Base-by-base conservation (phyloP, 2,113 vertebrate genomes). In the Malurus alboscapulatus region DNA sequence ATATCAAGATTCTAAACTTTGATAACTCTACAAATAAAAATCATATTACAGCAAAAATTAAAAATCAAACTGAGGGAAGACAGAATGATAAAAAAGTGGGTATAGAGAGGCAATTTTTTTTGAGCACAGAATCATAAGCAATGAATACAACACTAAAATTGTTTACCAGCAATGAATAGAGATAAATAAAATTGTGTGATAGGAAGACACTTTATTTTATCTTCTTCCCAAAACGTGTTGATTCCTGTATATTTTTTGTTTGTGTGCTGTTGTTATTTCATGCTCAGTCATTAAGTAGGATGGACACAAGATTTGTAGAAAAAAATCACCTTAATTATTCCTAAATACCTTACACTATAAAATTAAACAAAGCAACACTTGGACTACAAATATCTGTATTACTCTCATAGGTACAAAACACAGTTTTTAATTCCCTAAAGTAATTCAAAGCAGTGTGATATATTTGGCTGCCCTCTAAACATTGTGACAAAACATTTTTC, bases 401-500 rank as follows among this genome's bases (percentile, higher is more conserved):
- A 47, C 5, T 36, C 29, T 84, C 12, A 18, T 32, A 81, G 61
- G 42, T 55, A 79, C 7, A 66, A 77, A 44, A 51, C 17, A 53
- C 3, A 57, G 7, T n/a, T 85, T 84, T 76, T 73, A 87, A 85
- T 83, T 77, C 32, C 32, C 63, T 82, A 19, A 73, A 67, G 21
- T 80, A 94, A 55, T 80, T 76, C 17, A 47, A 87, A 93, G 18
- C 29, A 65, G 9, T 72, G 21, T 50, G 50, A 79, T 84, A 19
- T 82, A 89, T 89, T 92, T 63, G 25, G 1, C 40, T 90, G 36
- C 24, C 55, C 59, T 91, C 72, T 83, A 89, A 79, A 76, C 10
- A 73, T 14, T 74, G 19, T 67, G 63, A 62, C 47, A 92, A 95
- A 96, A 62, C 6, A 91, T 92, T 93, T 92, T 87, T 91, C 68